These are phyloP conservation scores for Rhynchophorus ferrugineus DNA, from an alignment of 1,140 invertebrate genomes.

Conservation along the genomic window DNA sequence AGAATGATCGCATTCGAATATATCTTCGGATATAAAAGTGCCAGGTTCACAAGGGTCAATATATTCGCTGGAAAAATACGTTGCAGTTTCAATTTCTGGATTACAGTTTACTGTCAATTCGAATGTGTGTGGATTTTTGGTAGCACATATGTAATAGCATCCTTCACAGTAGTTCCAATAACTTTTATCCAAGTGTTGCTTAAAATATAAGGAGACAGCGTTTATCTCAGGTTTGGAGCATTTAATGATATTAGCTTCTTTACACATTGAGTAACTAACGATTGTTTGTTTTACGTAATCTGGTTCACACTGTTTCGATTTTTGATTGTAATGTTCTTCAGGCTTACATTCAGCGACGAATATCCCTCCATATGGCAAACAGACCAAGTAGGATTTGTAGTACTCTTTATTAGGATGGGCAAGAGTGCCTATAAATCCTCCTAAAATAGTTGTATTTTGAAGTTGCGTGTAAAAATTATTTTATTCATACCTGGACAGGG, in stretches of 20 bases:
- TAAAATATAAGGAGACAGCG: neutral
- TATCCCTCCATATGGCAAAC: neutral
- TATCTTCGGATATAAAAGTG: no score
- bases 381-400: conserved; percentile 12
- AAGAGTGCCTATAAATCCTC: neutral
- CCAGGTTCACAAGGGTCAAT: no score
- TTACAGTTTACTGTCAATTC: conserved; percentile 4
- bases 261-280: conserved; percentile 1
- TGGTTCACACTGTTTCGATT: neutral
- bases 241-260: neutral
- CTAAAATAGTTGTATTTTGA: no score
- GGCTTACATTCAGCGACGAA: conserved; percentile 4
- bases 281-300: conserved; percentile 3
- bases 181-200: neutral
- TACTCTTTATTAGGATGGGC: conserved; percentile 6
- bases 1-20: no score
- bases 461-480: neutral
- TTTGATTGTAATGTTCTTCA: conserved; percentile 2
- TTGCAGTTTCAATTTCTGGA: no score
- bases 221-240: conserved; percentile 4
- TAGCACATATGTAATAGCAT: conserved; percentile 7
- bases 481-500: conserved; percentile 2
- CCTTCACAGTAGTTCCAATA: neutral
- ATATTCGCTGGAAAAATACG: no score
- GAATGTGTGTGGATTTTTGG: neutral